A percentile compares a stretch with the other conserved stretches of the same genome.
These are phyloP conservation scores for Meloe dianella DNA, from an alignment of 2,888 invertebrate species.

Conservation along the genomic window DNA sequence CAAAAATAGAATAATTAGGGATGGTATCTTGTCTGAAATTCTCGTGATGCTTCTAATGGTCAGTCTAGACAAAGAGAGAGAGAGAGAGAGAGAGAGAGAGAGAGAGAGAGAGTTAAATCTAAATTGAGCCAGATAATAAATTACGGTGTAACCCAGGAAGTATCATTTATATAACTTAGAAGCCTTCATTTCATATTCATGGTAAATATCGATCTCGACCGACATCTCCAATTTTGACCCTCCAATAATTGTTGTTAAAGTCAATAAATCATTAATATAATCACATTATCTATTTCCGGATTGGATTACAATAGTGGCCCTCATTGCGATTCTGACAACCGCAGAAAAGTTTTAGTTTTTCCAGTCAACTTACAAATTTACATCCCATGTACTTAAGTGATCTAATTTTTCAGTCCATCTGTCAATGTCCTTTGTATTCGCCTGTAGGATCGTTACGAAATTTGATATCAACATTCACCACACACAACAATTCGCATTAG, in stretches of 20 bases:
- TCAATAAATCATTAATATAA: too few species aligned
- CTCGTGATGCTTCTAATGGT: too few species aligned
- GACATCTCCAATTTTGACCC: neutral
- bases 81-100: too few species aligned
- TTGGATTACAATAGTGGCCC: too few species aligned
- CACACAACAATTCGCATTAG: slow-evolving; percentile 42
- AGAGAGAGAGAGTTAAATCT: neutral
- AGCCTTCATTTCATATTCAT: neutral
- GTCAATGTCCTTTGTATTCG: slow-evolving; percentile 17
- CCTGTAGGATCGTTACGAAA: slow-evolving; percentile 29
- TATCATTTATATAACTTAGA: neutral
- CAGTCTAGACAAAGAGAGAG: too few species aligned
- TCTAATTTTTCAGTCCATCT: slow-evolving; percentile 30
- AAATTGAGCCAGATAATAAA: slow-evolving; percentile 2
- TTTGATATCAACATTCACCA: slow-evolving; percentile 31
- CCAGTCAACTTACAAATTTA: neutral
- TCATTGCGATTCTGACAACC: too few species aligned
- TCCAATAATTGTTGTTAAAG: too few species aligned
- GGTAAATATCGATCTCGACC: neutral
- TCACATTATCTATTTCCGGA: too few species aligned
- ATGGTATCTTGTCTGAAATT: too few species aligned
- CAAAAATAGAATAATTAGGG: too few species aligned
- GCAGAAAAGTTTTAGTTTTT: neutral
- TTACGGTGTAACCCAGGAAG: neutral
- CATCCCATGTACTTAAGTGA: slow-evolving; percentile 7